Evolutionary conservation across 2,113 vertebrate species (phyloP), one percentile per base, ranked within the genome.

Genomic region (Embiotoca jacksoni): DNA sequence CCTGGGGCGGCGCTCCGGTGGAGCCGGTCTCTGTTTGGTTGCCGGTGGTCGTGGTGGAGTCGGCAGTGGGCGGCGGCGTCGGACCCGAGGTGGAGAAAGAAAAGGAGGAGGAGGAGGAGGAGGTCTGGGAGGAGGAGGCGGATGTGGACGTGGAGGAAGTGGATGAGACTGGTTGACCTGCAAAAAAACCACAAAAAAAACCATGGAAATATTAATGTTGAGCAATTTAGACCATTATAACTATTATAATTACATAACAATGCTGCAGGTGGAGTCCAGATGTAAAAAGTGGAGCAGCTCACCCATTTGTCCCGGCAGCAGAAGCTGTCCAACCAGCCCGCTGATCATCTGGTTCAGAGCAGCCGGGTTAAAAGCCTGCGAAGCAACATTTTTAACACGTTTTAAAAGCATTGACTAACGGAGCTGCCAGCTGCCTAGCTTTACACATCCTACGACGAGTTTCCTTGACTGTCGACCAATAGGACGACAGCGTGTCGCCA

Each of bases 321-420:
- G 39, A 11, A 90, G 89, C 44, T 83, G 96, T 35, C 96, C 96
- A 32, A 98, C 95, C 37, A 97, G 90, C 16, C 96, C 96, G 61
- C 96, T 97, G 79, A 97, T 96, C 96, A 97, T 97, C 94, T 98
- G 97, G 79, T 96, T 96, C 66, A 97, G 92, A n/a, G 96, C 95
- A 14, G 95, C 93, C 0, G 95, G 94, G 56, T 93, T 93, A 30
- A 95, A 93, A 39, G 95, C 84, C 92, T 93, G 82, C 1, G 4
- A 63, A 4, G 23, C 3, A 31, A 69, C 0, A 3, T 30, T 31
- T 53, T 35, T 1, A 33, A 30, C 75, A n/a, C 8, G 6, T 44
- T 10, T 56, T 1, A 41, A 61, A 58, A 23, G 23, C 1, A 3
- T 33, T 37, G 6, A 44, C 41, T 23, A 23, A 23, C 23, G 23